Evolutionary conservation across 2,888 invertebrate species (phyloP), one percentile per base, ranked within the genome.

Genomic region (Euzetes globulus): DNA sequence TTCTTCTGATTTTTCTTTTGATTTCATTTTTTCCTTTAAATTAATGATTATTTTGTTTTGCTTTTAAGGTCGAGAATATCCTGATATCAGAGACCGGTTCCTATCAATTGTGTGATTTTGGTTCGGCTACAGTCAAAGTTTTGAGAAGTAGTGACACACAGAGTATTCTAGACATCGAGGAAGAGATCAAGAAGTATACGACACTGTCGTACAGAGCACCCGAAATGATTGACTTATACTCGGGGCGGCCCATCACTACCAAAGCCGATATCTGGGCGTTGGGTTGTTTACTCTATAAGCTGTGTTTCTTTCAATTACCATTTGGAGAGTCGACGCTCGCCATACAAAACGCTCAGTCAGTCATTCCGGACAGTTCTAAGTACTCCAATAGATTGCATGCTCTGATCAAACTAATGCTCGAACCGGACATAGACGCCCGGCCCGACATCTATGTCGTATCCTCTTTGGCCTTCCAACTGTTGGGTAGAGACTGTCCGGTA

Each of bases 291-390:
- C 85, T 94, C 71, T 94, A 92, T 83, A 92, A 92, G 82, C 85
- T 95, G 79, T 93, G 92, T 84, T 95, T 90, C 84, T 94, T 94
- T 83, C 87, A 89, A 50, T 85, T 93, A 81, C 94, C 94, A 72
- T 94, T 94, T 83, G 94, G 92, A 41, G 94, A 95, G 83, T 92
- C 92, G 81, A 89, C 91, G n/a, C 84, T 94, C 79, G 94, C 94
- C 72, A 94, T 95, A 81, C 92, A 93, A 83, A 91, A 90, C 82
- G 93, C 91, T 72, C 89, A 90, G 81, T 92, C 92, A 82, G 88
- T 87, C 78, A 90, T 94, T 84, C 94, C 94, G 73, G 90, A 91
- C 82, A 87, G 86, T 83, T 89, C 90, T 25, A 88, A 87, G 83
- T 91, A 88, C 84, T 88, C 90, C 29, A 86, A 86, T 80, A 86